Evolutionary conservation across 2,888 invertebrate species (phyloP).

Genomic region (Eumacrocentrus americanus): DNA sequence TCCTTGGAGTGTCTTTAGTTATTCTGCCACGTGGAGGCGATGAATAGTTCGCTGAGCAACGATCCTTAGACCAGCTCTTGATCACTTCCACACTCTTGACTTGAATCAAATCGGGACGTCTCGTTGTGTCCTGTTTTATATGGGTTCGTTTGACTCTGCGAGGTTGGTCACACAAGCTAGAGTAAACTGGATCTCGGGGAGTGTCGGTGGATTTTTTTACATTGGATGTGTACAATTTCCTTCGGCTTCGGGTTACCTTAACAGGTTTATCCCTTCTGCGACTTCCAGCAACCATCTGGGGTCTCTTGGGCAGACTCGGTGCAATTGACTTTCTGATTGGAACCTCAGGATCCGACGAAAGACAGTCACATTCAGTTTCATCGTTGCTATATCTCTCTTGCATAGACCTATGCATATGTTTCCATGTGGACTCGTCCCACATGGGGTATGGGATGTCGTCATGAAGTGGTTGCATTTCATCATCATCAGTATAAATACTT

Average conservation of each 20-base stretch:
- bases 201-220: background rate
- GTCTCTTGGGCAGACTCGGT: background rate
- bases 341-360: background rate
- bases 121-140: constrained; percentile 26
- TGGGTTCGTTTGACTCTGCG: constrained; percentile 27
- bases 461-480: background rate
- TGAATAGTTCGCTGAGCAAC: constrained; percentile 3
- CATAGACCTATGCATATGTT: background rate
- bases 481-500: background rate
- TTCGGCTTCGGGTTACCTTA: background rate
- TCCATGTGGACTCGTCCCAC: background rate
- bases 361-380: constrained; percentile 11
- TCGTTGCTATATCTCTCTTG: background rate
- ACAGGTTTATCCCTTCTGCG: background rate
- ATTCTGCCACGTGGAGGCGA: no score
- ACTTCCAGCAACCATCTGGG: background rate
- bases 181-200: background rate
- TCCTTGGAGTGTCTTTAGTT: background rate
- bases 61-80: constrained; percentile 32
- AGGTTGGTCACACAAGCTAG: constrained; percentile 15
- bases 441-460: background rate
- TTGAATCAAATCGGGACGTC: constrained; percentile 28
- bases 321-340: background rate
- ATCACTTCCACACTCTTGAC: constrained; percentile 37
- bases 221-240: background rate